A percentile compares a stretch with the other conserved stretches of the same genome.
phyloP scores from a whole-genome alignment of 2,113 vertebrate genomes.

The Reinhardtius hippoglossoides region DNA sequence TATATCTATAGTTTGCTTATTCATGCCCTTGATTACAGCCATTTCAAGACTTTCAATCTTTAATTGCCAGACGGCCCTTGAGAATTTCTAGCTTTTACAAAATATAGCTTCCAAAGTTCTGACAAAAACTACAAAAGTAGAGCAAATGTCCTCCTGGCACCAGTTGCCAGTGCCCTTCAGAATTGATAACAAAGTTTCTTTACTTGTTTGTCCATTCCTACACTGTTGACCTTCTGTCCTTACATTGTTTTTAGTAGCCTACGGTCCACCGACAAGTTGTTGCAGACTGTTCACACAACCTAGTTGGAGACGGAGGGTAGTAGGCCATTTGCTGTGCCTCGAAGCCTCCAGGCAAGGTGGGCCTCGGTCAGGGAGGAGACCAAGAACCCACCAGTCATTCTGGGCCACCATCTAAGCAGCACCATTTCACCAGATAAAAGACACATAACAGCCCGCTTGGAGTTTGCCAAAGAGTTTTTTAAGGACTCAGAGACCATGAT shows the following conservation, averaged over 20 bases:
- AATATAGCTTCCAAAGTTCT: neutral
- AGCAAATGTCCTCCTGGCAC: neutral
- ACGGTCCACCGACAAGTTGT: neutral
- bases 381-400: neutral
- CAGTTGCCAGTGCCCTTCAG: neutral
- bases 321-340: neutral
- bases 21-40: neutral
- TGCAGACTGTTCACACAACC: neutral
- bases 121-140: neutral
- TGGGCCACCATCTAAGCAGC: neutral
- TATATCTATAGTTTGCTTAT: neutral
- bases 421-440: neutral
- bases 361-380: neutral
- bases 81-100: neutral
- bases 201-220: neutral
- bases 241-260: neutral
- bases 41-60: neutral
- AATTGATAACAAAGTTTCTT: conserved; percentile 4
- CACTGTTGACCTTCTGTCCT: conserved; percentile 12
- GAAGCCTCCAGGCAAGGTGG: neutral
- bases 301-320: neutral
- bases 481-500: too few species aligned
- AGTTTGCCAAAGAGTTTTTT: neutral
- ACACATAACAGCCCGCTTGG: neutral
- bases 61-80: neutral